phyloP scores from a whole-genome alignment of 2,888 invertebrate genomes.

The Agriopis aurantiaria region DNA sequence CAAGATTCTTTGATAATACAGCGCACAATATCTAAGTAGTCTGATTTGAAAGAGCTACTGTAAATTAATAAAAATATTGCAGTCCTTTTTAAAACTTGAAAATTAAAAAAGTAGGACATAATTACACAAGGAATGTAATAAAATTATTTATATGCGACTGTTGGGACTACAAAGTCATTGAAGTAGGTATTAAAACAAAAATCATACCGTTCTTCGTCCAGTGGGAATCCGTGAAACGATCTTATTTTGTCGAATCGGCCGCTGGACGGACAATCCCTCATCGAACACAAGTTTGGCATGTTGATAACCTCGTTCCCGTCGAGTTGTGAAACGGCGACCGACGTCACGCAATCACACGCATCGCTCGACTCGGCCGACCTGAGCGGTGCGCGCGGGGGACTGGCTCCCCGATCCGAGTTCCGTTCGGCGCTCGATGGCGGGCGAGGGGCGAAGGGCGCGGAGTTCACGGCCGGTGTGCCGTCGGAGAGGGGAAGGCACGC shows the following conservation, averaged over 20 bases:
- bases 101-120: too few relatives aligned
- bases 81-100: too few relatives aligned
- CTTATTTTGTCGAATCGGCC: background rate
- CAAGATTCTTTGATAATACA: too few relatives aligned
- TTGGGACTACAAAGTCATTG: background rate
- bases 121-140: too few relatives aligned
- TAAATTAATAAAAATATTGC: too few relatives aligned
- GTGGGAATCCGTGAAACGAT: constrained; percentile 3
- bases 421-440: background rate
- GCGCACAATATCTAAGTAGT: too few relatives aligned
- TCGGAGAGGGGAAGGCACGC: background rate
- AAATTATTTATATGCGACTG: background rate
- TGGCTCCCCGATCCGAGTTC: background rate
- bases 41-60: too few relatives aligned
- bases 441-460: background rate
- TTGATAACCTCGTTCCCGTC: too few relatives aligned
- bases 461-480: background rate
- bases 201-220: background rate
- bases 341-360: background rate
- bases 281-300: background rate
- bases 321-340: background rate
- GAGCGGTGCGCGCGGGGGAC: constrained; percentile 11
- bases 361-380: background rate
- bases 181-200: background rate
- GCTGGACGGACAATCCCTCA: constrained; percentile 1